A percentile compares a stretch with the other conserved stretches of the same genome.
Conservation (phyloP, 2,797 vertebrate genomes). For the Enteromius mattozi region DNA sequence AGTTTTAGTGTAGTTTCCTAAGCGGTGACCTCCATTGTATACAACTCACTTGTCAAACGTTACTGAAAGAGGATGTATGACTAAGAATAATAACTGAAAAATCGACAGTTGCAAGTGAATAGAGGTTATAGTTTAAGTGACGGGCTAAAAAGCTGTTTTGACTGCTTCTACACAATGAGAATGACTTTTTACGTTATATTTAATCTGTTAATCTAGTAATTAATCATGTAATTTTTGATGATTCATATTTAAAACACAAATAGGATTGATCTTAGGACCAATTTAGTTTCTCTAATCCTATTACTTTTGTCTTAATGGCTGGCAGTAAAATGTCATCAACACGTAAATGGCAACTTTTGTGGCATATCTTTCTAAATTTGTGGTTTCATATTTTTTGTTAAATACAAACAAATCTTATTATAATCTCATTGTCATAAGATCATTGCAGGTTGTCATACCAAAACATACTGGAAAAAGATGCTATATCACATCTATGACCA, state of each 20-base stretch:
- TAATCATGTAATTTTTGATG: neutral
- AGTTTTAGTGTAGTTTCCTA: slow-evolving; percentile 40
- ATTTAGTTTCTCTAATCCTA: neutral
- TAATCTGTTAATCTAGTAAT: neutral
- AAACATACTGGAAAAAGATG: neutral
- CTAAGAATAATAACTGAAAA: slow-evolving; percentile 37
- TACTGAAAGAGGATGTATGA: slow-evolving; percentile 20
- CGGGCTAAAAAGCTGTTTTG: neutral
- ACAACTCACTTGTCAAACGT: neutral
- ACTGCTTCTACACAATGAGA: neutral
- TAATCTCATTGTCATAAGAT: neutral
- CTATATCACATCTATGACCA: neutral
- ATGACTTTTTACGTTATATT: neutral
- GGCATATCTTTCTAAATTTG: neutral
- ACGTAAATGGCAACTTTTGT: neutral
- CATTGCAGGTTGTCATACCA: neutral
- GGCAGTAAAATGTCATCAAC: slow-evolving; percentile 14
- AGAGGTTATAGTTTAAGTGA: neutral
- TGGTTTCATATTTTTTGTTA: neutral
- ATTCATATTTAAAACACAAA: neutral
- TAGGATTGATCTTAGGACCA: neutral
- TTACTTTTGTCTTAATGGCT: neutral
- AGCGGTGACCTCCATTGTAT: slow-evolving; percentile 1
- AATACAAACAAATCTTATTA: neutral
- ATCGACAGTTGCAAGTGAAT: neutral